Conservation (phyloP, 2,113 vertebrate species). For the Megalops atlanticus region DNA sequence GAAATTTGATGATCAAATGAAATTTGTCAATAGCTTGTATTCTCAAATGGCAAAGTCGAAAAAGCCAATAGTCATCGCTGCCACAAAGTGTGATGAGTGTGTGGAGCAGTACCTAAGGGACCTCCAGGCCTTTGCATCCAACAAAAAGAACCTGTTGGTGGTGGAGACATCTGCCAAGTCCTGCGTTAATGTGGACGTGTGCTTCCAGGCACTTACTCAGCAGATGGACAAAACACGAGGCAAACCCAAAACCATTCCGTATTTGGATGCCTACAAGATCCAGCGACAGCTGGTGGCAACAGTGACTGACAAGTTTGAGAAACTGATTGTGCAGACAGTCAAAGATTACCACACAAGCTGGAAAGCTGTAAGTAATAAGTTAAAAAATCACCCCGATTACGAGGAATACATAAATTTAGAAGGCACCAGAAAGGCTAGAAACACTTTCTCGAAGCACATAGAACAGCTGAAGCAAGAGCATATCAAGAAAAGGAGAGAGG, state of each 20-base stretch:
- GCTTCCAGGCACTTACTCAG: conserved; percentile 92
- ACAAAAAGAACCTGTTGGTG: conserved; percentile 93
- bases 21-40: conserved; percentile 95
- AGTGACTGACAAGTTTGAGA: conserved; percentile 91
- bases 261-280: conserved; percentile 92
- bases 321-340: conserved; percentile 85
- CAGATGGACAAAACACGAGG: conserved; percentile 96
- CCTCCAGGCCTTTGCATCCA: conserved; percentile 90
- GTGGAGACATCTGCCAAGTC: conserved; percentile 91
- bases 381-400: conserved; percentile 92
- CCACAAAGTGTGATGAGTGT: conserved; percentile 95
- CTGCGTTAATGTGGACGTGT: conserved; percentile 89
- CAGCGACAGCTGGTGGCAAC: conserved; percentile 90
- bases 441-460: conserved; percentile 92
- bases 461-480: conserved; percentile 96
- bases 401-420: conserved; percentile 94
- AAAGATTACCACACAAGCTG: conserved; percentile 95
- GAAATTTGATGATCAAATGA: conserved; percentile 97
- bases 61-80: conserved; percentile 92
- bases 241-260: conserved; percentile 95
- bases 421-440: conserved; percentile 90
- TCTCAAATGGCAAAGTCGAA: conserved; percentile 92
- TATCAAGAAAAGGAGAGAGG: conserved; percentile 90
- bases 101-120: conserved; percentile 97
- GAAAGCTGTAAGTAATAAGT: conserved; percentile 88